Conservation (phyloP, 2,797 vertebrate genomes). For the Pangasius mekongensis region DNA sequence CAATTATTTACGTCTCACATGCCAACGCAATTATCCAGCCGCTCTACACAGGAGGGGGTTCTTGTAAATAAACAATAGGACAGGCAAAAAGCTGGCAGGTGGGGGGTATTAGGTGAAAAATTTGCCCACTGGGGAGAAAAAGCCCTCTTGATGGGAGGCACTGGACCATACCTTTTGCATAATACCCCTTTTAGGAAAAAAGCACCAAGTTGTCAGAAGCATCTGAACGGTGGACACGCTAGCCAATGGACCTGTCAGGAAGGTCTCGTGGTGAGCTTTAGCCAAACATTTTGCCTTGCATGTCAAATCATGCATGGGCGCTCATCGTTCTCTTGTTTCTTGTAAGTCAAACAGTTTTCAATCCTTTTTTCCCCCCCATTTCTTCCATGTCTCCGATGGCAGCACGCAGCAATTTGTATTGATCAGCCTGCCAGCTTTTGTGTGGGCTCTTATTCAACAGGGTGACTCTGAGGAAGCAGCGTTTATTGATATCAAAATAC, state of each 20-base stretch:
- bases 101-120: constrained; percentile 51
- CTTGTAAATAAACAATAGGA: constrained; percentile 66
- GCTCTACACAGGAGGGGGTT: constrained; percentile 61
- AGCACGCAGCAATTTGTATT: constrained; percentile 61
- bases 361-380: constrained; percentile 46
- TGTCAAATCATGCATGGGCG: constrained; percentile 69
- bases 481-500: constrained; percentile 58
- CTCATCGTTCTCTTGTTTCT: constrained; percentile 59
- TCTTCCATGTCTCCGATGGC: constrained; percentile 39
- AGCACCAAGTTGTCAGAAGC: constrained; percentile 65
- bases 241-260: constrained; percentile 69
- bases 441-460: constrained; percentile 59
- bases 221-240: constrained; percentile 58
- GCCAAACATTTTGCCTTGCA: constrained; percentile 53
- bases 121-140: constrained; percentile 56
- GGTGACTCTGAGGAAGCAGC: constrained; percentile 54
- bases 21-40: constrained; percentile 67
- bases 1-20: constrained; percentile 71
- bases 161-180: constrained; percentile 70
- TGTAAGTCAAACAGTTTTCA: constrained; percentile 61
- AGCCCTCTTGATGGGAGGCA: constrained; percentile 61
- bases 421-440: constrained; percentile 65
- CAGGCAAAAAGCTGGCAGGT: constrained; percentile 50
- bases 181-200: constrained; percentile 69
- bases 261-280: constrained; percentile 50